phyloP scores from a whole-genome alignment of 2,113 vertebrate genomes.

The Gambusia holbrooki region DNA sequence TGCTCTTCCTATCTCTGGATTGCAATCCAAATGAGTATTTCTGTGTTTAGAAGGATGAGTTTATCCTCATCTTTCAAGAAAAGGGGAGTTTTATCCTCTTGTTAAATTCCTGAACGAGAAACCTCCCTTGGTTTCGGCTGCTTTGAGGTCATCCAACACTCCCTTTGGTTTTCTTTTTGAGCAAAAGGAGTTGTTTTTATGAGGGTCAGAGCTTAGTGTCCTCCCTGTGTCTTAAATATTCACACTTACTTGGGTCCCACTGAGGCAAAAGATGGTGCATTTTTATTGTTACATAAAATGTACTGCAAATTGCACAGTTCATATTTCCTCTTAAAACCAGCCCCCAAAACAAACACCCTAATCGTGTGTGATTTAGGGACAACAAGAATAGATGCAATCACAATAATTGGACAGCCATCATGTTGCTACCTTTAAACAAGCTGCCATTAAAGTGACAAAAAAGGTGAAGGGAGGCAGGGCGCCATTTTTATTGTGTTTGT shows the following conservation, averaged over 20 bases:
- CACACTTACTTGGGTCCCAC: conserved; percentile 45
- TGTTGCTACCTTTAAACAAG: conserved; percentile 50
- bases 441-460: conserved; percentile 47
- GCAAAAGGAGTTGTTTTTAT: conserved; percentile 58
- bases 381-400: conserved; percentile 59
- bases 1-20: conserved; percentile 31
- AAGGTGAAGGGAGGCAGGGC: conserved; percentile 41
- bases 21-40: conserved; percentile 26
- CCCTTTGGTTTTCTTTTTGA: conserved; percentile 47
- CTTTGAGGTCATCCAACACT: conserved; percentile 62
- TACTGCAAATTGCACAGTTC: conserved; percentile 13
- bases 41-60: conserved; percentile 52
- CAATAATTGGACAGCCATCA: conserved; percentile 66
- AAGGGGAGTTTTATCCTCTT: conserved; percentile 62
- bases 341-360: neutral
- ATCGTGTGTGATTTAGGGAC: conserved; percentile 27
- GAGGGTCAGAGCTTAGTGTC: conserved; percentile 41
- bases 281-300: neutral
- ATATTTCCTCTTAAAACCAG: conserved; percentile 8
- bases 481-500: conserved; percentile 61
- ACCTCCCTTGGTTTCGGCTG: conserved; percentile 52
- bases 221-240: conserved; percentile 35
- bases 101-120: conserved; percentile 53
- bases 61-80: conserved; percentile 71
- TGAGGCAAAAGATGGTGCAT: conserved; percentile 15